Percentiles rank a stretch among this genome's conserved stretches.
Conservation (phyloP, 2,888 invertebrate genomes). For the Heliconius aoede region DNA sequence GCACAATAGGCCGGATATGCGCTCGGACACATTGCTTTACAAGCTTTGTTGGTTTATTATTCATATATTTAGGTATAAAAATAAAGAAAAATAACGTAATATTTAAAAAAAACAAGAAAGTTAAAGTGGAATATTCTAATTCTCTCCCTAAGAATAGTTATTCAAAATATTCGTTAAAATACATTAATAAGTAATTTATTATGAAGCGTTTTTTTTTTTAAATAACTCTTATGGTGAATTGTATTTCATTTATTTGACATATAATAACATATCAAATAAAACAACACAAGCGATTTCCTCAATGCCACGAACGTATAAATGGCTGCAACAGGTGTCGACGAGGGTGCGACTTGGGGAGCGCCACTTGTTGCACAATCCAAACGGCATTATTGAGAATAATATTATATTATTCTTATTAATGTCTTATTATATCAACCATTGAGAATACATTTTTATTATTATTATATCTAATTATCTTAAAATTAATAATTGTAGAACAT, state of each 20-base stretch:
- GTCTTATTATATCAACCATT: too few species aligned
- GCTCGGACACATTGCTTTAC: conserved; percentile 61
- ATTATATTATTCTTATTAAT: background rate
- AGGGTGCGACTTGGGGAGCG: conserved; percentile 33
- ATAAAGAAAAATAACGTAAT: background rate
- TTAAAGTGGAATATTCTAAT: too few species aligned
- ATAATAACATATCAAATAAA: conserved; percentile 29
- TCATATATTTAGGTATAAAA: conserved; percentile 12
- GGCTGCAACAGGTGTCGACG: conserved; percentile 40
- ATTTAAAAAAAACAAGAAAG: background rate
- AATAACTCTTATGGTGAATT: background rate
- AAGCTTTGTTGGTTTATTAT: conserved; percentile 58
- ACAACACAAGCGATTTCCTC: conserved; percentile 27
- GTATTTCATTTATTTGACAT: conserved; percentile 6
- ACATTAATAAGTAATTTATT: too few species aligned
- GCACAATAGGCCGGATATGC: conserved; percentile 80
- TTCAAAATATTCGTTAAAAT: too few species aligned
- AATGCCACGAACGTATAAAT: conserved; percentile 26
- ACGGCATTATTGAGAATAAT: conserved; percentile 30
- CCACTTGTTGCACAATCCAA: conserved; percentile 40
- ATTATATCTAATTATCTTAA: too few species aligned
- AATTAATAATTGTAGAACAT: too few species aligned
- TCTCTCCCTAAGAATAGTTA: too few species aligned
- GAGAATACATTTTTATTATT: too few species aligned
- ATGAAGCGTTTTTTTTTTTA: too few species aligned